A percentile compares a stretch with the other conserved stretches of the same genome.
phyloP scores from a whole-genome alignment of 2,797 vertebrate genomes.

The Yasuhikotakia modesta region DNA sequence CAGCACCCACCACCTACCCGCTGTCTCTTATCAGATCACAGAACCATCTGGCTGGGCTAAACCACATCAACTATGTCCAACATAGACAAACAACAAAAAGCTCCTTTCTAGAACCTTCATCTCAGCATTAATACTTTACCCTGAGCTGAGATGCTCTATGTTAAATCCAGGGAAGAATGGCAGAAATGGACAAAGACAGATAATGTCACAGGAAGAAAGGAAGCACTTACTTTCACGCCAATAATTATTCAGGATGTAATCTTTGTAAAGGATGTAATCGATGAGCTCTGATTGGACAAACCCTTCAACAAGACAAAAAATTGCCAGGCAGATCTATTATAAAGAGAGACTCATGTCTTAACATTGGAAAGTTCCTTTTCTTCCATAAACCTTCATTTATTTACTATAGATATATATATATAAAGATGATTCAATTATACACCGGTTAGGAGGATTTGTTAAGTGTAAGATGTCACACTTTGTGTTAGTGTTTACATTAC shows the following conservation, averaged over 20 bases:
- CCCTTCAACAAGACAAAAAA: too few relatives aligned
- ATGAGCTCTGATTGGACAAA: too few relatives aligned
- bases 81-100: too few relatives aligned
- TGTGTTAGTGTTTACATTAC: neutral
- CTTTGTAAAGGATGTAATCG: too few relatives aligned
- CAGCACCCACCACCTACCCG: neutral
- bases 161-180: neutral
- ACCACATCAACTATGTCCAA: neutral
- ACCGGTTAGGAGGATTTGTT: too few relatives aligned
- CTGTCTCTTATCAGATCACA: slow-evolving; percentile 4
- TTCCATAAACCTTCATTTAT: too few relatives aligned
- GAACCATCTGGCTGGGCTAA: neutral
- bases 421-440: too few relatives aligned
- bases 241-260: slow-evolving; percentile 28
- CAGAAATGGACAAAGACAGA: neutral
- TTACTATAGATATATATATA: too few relatives aligned
- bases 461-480: neutral
- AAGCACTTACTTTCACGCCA: neutral
- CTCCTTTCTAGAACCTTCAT: too few relatives aligned
- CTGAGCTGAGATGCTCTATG: slow-evolving; percentile 36
- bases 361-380: too few relatives aligned
- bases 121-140: slow-evolving; percentile 9
- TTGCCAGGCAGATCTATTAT: too few relatives aligned
- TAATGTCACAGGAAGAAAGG: neutral
- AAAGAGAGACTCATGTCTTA: too few relatives aligned